Evolutionary conservation across 2,888 invertebrate species (phyloP).

Genomic region (Lissonota sp.): DNA sequence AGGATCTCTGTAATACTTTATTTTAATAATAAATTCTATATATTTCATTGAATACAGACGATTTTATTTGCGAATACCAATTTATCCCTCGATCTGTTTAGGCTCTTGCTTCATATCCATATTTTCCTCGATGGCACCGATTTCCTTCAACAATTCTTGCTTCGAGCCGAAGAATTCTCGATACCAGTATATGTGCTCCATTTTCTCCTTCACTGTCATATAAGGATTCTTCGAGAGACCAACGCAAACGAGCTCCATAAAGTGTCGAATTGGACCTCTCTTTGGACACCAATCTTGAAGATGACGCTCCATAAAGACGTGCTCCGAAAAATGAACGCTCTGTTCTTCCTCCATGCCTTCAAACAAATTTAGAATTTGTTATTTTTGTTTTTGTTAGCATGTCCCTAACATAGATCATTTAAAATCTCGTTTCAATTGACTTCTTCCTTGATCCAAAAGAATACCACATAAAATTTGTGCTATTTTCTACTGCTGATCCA

Average conservation of each 20-base stretch:
- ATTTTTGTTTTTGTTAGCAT: too few species aligned
- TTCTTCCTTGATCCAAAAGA: too few species aligned
- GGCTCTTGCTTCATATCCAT: constrained; percentile 34
- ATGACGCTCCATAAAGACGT: constrained; percentile 95
- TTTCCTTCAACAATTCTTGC: constrained; percentile 88
- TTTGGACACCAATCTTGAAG: constrained; percentile 95
- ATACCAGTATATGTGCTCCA: constrained; percentile 96
- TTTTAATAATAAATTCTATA: background rate
- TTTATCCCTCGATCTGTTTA: constrained; percentile 57
- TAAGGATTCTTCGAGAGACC: constrained; percentile 98
- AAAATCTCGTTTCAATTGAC: too few species aligned
- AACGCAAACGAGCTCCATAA: constrained; percentile 97
- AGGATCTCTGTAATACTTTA: background rate
- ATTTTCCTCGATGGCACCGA: constrained; percentile 85
- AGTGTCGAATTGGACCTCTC: constrained; percentile 96
- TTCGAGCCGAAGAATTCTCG: constrained; percentile 94
- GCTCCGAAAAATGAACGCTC: constrained; percentile 94
- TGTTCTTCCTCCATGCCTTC: constrained; percentile 88
- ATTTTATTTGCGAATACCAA: background rate
- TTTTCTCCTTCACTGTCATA: constrained; percentile 94
- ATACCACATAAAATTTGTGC: too few species aligned
- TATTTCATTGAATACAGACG: background rate
- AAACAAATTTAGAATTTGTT: constrained; percentile 54
- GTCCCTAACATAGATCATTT: too few species aligned
- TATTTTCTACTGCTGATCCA: too few species aligned